A percentile compares a stretch with the other conserved stretches of the same genome.
Evolutionary conservation across 2,888 invertebrate genomes (phyloP).

Genomic region (Chaitophorus viminalis): DNA sequence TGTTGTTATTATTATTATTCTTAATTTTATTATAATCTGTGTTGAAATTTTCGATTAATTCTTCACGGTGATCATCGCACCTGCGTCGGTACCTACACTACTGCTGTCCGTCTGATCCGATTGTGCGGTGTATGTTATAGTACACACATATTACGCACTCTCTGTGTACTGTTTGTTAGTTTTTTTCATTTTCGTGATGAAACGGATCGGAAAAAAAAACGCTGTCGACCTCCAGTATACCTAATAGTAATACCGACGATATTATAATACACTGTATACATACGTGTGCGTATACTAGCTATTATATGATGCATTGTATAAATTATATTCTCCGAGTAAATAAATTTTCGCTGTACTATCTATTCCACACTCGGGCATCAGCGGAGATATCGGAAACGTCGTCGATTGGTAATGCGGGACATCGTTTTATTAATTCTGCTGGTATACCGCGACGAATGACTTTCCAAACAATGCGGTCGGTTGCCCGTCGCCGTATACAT

Average conservation of each 20-base stretch:
- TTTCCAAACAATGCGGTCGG: neutral
- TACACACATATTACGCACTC: no score
- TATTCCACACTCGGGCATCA: neutral
- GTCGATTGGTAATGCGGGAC: neutral
- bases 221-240: neutral
- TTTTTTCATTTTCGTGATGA: neutral
- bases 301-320: neutral
- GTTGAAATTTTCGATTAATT: slow-evolving; percentile 40
- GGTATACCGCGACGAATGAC: neutral
- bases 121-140: neutral
- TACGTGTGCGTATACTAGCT: no score
- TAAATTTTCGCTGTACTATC: neutral
- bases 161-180: neutral
- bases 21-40: neutral
- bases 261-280: neutral
- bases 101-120: slow-evolving; percentile 4
- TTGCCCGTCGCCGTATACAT: neutral
- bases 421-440: neutral
- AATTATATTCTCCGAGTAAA: neutral
- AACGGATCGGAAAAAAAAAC: neutral
- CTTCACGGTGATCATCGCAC: slow-evolving; percentile 16
- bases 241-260: neutral
- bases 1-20: slow-evolving; percentile 32
- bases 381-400: neutral
- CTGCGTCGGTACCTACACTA: neutral